A percentile compares a stretch with the other conserved stretches of the same genome.
These are phyloP conservation scores for Stichopus horrens DNA, from an alignment of 53 echinoderm and acorn worm species.

Conservation along the genomic window DNA sequence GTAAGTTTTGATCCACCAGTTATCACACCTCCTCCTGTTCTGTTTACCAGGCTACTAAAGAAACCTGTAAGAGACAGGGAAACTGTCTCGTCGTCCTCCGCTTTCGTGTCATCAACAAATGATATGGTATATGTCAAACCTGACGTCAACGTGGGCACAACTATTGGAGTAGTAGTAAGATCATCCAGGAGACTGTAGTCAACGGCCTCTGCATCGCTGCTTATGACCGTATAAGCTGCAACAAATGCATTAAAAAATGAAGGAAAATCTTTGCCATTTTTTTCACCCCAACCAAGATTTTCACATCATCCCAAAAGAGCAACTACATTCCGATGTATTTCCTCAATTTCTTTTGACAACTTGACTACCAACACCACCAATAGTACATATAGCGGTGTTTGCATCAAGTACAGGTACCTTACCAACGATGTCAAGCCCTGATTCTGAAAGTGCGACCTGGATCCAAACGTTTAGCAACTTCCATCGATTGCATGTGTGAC, in stretches of 20 bases:
- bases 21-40: neutral
- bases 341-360: too few relatives aligned
- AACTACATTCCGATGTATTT: too few relatives aligned
- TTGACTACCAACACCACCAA: too few relatives aligned
- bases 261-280: too few relatives aligned
- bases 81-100: conserved; percentile 4
- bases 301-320: too few relatives aligned
- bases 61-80: neutral
- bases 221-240: neutral
- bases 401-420: too few relatives aligned
- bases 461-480: too few relatives aligned
- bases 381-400: too few relatives aligned
- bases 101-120: neutral
- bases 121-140: neutral
- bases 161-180: neutral
- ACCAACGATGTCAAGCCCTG: too few relatives aligned
- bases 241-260: neutral
- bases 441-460: too few relatives aligned
- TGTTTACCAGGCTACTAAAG: neutral
- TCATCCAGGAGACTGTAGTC: neutral
- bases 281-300: too few relatives aligned
- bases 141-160: neutral
- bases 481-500: too few relatives aligned
- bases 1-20: neutral
- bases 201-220: neutral